A percentile compares a stretch with the other conserved stretches of the same genome.
Evolutionary conservation across 2,797 vertebrate species (phyloP).

Genomic region (Coilia nasus): DNA sequence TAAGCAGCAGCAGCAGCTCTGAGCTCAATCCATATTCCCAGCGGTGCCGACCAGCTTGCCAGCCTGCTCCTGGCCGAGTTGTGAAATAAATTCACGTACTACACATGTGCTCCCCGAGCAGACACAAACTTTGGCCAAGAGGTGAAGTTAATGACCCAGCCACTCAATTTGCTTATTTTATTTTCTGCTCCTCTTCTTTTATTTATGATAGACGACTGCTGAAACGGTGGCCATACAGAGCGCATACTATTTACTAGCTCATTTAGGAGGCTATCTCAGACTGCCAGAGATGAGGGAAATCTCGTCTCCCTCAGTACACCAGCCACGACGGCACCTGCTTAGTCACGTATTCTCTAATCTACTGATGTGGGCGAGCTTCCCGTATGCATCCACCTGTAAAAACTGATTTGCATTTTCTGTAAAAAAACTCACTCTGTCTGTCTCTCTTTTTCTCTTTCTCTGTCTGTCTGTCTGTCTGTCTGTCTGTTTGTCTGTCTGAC

Average conservation of each 20-base stretch:
- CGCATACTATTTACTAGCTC: slow-evolving; percentile 43
- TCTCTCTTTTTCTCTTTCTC: background rate
- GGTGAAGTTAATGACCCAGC: slow-evolving; percentile 65
- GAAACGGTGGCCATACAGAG: slow-evolving; percentile 37
- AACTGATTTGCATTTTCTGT: slow-evolving; percentile 29
- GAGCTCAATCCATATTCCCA: slow-evolving; percentile 7
- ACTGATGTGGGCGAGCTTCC: slow-evolving; percentile 61
- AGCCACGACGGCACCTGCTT: slow-evolving; percentile 52
- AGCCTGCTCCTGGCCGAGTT: background rate
- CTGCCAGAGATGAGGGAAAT: slow-evolving; percentile 29
- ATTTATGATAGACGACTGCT: slow-evolving; percentile 60
- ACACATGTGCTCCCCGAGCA: background rate
- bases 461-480: background rate
- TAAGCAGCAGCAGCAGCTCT: background rate
- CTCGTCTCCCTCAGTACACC: slow-evolving; percentile 35
- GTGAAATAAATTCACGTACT: background rate
- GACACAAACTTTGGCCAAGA: slow-evolving; percentile 40
- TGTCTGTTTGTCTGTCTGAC: too few relatives aligned
- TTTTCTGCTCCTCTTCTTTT: slow-evolving; percentile 56
- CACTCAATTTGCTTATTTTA: slow-evolving; percentile 60
- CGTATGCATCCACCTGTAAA: slow-evolving; percentile 64
- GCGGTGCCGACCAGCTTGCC: background rate
- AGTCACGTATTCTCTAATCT: slow-evolving; percentile 63
- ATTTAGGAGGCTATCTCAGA: slow-evolving; percentile 34
- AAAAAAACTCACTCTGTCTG: background rate